Base-by-base conservation (phyloP, 1,140 invertebrate species). In the Drosophila ogumai region DNA sequence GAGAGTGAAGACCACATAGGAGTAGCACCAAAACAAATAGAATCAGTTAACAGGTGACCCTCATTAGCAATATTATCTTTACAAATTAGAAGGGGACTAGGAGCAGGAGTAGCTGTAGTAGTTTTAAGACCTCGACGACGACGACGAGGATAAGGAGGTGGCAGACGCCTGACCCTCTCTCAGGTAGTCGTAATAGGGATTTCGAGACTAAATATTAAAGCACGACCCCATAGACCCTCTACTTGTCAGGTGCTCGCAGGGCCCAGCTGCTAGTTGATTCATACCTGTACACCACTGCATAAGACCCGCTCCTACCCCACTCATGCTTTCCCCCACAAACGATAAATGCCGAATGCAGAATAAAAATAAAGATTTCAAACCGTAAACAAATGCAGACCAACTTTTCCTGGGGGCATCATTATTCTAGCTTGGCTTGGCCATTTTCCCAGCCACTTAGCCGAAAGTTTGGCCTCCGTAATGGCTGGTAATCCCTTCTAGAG, bases 381-480 rank as follows among this genome's bases (percentile, higher is more conserved):
- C 34, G 57, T 22, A 67, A 40, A 36, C 32, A 15, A 56, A 32
- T 19, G 10, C 2, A 10, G 31, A n/a, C 8, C 50, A 44, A 61
- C 46, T 55, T 74, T 74, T 5, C n/a, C 52, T 32, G 54, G 54
- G 55, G 55, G 38, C 15, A 36, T 54, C 36, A 56, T 56, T 68
- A 47, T n/a, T 3, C 12, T 3, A 12, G 22, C n/a, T 34, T 10
- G 28, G 55, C 38, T 15, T 40, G 71, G 22, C 10, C 38, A 25
- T 10, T 22, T 76, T 76, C 67, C 67, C 67, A 71, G 50, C 38
- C 34, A 55, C 49, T 75, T 74, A 75, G 17, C 46, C 44, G 12
- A 52, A 73, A 60, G 47, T 60, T 73, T 15, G 10, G 6, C 8
- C 7, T 25, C 13, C 6, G 32, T 46, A 66, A 67, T 67, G 2